Evolutionary conservation across 2,888 invertebrate genomes (phyloP).

Genomic region (Graphium colonna): DNA sequence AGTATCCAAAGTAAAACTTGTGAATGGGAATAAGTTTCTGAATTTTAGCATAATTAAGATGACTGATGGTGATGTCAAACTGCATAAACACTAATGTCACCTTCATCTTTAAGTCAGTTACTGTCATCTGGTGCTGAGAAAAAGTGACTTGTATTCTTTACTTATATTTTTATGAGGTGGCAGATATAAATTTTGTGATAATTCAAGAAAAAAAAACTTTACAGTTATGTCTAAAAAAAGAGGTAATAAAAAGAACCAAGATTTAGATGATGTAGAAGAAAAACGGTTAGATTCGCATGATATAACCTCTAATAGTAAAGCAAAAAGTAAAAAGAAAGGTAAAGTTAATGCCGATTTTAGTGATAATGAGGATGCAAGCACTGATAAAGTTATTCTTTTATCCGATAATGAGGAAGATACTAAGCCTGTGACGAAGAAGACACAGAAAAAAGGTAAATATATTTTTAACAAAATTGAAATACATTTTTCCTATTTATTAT

Average conservation of each 20-base stretch:
- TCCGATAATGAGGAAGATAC: constrained; percentile 66
- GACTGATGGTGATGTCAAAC: too few relatives aligned
- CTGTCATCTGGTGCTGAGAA: too few relatives aligned
- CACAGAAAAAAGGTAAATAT: constrained; percentile 73
- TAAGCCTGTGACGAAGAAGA: constrained; percentile 66
- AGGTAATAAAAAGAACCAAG: constrained; percentile 79
- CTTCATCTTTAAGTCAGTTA: not conserved
- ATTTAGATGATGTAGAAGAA: constrained; percentile 76
- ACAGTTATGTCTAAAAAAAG: constrained; percentile 80
- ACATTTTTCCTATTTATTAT: not conserved
- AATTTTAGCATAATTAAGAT: too few relatives aligned
- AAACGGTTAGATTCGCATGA: constrained; percentile 55
- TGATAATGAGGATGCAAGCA: constrained; percentile 59
- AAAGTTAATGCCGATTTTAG: constrained; percentile 71
- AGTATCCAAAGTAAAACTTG: too few relatives aligned
- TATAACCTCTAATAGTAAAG: constrained; percentile 77
- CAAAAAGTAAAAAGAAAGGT: constrained; percentile 70
- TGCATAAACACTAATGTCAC: not conserved
- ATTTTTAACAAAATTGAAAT: too few relatives aligned
- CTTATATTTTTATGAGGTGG: constrained; percentile 9
- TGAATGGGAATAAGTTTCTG: too few relatives aligned
- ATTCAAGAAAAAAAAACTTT: constrained; percentile 17
- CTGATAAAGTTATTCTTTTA: constrained; percentile 43
- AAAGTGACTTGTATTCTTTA: not conserved
- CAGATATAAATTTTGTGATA: not conserved